Evolutionary conservation across 2,888 invertebrate genomes (phyloP), one percentile per base, ranked within the genome.

Genomic region (Kryphioiulus occultus): DNA sequence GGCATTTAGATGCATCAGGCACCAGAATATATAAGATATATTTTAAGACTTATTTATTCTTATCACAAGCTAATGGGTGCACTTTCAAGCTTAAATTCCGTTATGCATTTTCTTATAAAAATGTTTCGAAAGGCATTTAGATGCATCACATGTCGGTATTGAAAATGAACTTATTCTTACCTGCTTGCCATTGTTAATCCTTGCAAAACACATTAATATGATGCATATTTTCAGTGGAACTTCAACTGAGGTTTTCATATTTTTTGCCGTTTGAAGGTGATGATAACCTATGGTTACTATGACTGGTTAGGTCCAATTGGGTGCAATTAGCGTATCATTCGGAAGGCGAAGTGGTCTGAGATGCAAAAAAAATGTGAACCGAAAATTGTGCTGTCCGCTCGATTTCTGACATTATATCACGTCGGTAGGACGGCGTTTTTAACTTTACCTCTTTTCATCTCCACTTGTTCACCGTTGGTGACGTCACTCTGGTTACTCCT

Each of bases 361-460:
- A 53, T 53, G 53, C 53, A 53, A 26, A 68, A 68, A 53, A 68
- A 68, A 68, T 3, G 59, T 68, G 68, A 68, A 68, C 68, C 26
- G 68, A 68, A 68, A 68, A 68, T 68, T 22, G 68, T 68, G 68
- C 1, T 22, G 68, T 68, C 26, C 68, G 26, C 68, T 7, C 4
- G 26, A 26, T 68, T 26, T 68, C 68, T 68, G 68, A 68, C 68
- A 68, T 68, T 68, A 22, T 68, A 68, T 68, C 68, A 68, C 68
- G 68, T 22, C 26, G 19, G 68, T 12, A 68, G 68, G 68, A 68
- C 68, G 68, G 9, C 26, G 68, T 1, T 53, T 47, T 68, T 68
- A 68, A 68, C 68, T 68, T 68, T 68, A 68, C 68, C 68, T 68
- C 68, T 68, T 68, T 68, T 68, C 68, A 68, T 68, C 68, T 26